phyloP scores from a whole-genome alignment of 1,140 invertebrate species.

The Drosophila nasuta region DNA sequence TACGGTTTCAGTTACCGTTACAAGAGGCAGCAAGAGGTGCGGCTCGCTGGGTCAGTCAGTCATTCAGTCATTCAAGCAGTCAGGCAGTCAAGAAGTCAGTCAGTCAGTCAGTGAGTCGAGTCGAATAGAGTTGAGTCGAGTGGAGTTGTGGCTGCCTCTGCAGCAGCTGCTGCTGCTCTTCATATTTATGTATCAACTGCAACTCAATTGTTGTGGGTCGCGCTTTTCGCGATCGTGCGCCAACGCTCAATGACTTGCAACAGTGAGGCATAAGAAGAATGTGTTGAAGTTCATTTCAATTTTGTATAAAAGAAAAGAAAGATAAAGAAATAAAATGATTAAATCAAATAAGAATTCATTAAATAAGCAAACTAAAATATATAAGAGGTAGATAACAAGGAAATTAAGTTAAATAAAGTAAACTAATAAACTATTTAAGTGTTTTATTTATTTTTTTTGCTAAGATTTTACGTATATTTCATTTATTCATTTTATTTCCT shows the following conservation, averaged over 20 bases:
- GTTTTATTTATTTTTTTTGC: no score
- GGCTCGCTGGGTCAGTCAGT: slow-evolving; percentile 20
- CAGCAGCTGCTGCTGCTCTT: slow-evolving; percentile 55
- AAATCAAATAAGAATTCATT: no score
- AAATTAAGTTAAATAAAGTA: no score
- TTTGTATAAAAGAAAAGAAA: no score
- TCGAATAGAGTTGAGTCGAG: background rate
- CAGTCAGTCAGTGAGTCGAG: slow-evolving; percentile 5
- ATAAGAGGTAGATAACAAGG: no score
- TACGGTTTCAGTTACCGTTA: slow-evolving; percentile 25
- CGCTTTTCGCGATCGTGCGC: slow-evolving; percentile 54
- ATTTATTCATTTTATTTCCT: no score
- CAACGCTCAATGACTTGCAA: slow-evolving; percentile 12
- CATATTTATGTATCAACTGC: slow-evolving; percentile 50
- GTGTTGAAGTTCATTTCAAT: no score
- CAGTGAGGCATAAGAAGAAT: slow-evolving; percentile 1
- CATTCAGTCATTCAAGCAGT: slow-evolving; percentile 3
- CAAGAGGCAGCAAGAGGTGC: slow-evolving; percentile 19
- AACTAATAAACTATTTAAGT: no score
- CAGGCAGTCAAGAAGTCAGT: slow-evolving; percentile 6
- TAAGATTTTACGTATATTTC: no score
- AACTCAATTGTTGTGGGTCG: slow-evolving; percentile 30
- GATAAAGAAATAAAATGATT: no score
- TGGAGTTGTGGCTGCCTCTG: background rate
- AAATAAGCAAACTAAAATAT: no score